A percentile compares a stretch with the other conserved stretches of the same genome.
phyloP scores from a whole-genome alignment of 2,113 vertebrate genomes.

The Petrocephalus microphthalmus region DNA sequence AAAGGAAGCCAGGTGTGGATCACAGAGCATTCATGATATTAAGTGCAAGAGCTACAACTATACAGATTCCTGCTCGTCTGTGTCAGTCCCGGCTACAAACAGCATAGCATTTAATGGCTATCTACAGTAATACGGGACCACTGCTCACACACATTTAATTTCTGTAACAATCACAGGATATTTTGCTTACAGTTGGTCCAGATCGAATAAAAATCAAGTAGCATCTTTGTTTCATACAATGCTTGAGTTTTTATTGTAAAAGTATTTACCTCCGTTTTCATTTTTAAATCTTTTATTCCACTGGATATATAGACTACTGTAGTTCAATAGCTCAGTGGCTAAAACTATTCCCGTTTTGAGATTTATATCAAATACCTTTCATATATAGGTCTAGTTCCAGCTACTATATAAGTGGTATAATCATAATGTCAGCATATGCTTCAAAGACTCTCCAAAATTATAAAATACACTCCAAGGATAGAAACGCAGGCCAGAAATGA shows the following conservation, averaged over 20 bases:
- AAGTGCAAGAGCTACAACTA: neutral
- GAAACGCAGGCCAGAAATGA: slow-evolving; percentile 1
- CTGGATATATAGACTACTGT: neutral
- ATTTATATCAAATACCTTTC: neutral
- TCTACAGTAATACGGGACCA: neutral
- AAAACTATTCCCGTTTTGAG: neutral
- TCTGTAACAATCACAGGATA: neutral
- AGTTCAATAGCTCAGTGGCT: neutral
- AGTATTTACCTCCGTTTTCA: neutral
- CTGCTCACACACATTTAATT: neutral
- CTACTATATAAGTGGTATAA: neutral
- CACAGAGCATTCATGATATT: neutral
- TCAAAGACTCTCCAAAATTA: neutral
- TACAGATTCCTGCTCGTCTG: neutral
- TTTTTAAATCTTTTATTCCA: neutral
- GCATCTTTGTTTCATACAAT: neutral
- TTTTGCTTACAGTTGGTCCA: neutral
- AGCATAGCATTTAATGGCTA: neutral
- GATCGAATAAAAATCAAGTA: neutral
- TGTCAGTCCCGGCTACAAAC: neutral
- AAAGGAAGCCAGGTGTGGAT: neutral
- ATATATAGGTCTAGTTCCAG: neutral
- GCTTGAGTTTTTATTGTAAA: neutral
- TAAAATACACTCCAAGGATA: neutral
- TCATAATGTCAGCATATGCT: neutral